Evolutionary conservation across 2,888 invertebrate genomes (phyloP), one percentile per base, ranked within the genome.

Genomic region (Oscheius sp.): DNA sequence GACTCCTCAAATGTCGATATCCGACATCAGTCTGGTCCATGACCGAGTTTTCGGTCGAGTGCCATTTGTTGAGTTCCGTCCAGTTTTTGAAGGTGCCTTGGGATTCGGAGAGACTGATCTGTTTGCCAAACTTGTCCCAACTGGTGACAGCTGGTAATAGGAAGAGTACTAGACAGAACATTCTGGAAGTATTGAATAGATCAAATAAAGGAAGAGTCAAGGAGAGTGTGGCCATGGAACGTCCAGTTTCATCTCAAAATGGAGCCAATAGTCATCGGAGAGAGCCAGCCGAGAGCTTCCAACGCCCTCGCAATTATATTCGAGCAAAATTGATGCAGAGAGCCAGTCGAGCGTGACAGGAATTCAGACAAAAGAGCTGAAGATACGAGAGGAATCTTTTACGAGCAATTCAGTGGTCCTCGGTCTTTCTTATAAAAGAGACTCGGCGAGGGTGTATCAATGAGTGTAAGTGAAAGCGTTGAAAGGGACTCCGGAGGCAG

Each of bases 1-100:
- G 73, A 63, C 76, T 76, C n/a, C 79, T 70, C 42, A 81, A 60
- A 11, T 81, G 76, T 5, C 72, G 71, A n/a, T 73, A 70, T 5
- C 75, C 78, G 32, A 76, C 66, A 37, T 65, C 60, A 5, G 76
- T 70, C 13, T 66, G 42, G 62, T 79, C 75, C 42, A 42, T 42
- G 4, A 42, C 42, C 35, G 59, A 58, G 37, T 29, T 55, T 57
- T 70, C 71, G 13, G 78, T 71, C 32, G 76, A 75, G 60, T 81
- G 81, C 21, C 55, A 60, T 11, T 74, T 68, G 74, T 81, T 81
- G 35, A 74, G 37, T 13, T 75, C 70, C 29, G 62, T 74, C 79
- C 79, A 81, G 21, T 74, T 74, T 10, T 73, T 65, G 47, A 60
- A 70, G 4, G 58, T 70, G 32, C 70, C 74, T 29, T 57, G 72